Conservation (phyloP, 1,140 invertebrate species). For the Vanessa tameamea region DNA sequence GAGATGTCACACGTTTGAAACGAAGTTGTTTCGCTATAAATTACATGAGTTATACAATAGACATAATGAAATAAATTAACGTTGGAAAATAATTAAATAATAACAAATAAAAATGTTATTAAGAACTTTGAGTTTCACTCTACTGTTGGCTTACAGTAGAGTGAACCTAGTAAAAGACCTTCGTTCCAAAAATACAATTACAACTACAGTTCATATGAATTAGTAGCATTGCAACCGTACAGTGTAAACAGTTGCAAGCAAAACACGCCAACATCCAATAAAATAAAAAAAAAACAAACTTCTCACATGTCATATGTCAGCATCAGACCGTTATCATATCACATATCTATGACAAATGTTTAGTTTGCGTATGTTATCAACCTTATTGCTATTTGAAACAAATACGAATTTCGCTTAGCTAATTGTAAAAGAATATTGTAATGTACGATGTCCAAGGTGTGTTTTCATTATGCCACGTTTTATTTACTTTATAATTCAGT, state of each 20-base stretch:
- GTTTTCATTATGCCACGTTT: constrained; percentile 8
- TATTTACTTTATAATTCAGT: not conserved
- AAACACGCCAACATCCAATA: constrained; percentile 29
- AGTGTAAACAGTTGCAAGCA: constrained; percentile 8
- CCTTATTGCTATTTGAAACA: not conserved
- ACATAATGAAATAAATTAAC: no score
- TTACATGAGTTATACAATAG: no score
- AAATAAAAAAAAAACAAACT: constrained; percentile 41
- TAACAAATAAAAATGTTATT: no score
- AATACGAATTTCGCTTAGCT: not conserved
- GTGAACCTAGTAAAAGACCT: no score
- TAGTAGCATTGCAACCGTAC: constrained; percentile 11
- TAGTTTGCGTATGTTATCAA: not conserved
- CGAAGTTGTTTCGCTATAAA: no score
- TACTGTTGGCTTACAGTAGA: no score
- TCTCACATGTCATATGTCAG: constrained; percentile 35
- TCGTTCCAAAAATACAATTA: not conserved
- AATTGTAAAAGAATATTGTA: not conserved
- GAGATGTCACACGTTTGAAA: no score
- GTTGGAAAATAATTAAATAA: no score
- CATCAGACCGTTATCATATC: constrained; percentile 40
- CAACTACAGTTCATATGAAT: not conserved
- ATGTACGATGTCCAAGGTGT: not conserved
- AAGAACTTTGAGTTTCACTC: no score
- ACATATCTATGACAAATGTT: constrained; percentile 9